Percentiles rank a stretch among this genome's conserved stretches.
phyloP scores from a whole-genome alignment of 2,888 invertebrate species.

The Euphydryas editha region DNA sequence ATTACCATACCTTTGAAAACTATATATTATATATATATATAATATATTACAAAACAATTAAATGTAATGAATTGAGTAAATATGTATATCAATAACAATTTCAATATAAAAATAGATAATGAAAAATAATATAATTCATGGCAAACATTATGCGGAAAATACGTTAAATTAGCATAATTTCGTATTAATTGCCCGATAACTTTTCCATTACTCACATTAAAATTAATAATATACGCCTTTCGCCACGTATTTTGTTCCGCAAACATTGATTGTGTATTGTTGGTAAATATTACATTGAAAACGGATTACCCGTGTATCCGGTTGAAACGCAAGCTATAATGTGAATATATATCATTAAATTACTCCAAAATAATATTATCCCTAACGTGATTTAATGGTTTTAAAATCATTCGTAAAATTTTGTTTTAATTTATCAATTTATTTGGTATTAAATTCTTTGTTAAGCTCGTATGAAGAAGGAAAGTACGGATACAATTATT shows the following conservation, averaged over 20 bases:
- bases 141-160: constrained; percentile 17
- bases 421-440: too few relatives aligned
- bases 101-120: constrained; percentile 2
- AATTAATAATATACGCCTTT: constrained; percentile 38
- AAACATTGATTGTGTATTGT: constrained; percentile 33
- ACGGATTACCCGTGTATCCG: constrained; percentile 27
- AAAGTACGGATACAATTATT: too few relatives aligned
- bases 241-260: constrained; percentile 39
- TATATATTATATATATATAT: background rate
- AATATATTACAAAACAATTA: background rate
- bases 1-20: background rate
- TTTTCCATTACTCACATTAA: constrained; percentile 36
- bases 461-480: too few relatives aligned
- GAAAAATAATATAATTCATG: constrained; percentile 14
- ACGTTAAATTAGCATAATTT: constrained; percentile 33
- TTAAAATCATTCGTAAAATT: too few relatives aligned
- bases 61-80: background rate
- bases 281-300: constrained; percentile 38
- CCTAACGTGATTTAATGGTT: background rate
- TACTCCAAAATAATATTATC: constrained; percentile 7
- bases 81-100: background rate
- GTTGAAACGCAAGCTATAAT: constrained; percentile 16
- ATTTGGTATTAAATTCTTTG: too few relatives aligned
- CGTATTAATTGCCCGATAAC: constrained; percentile 30
- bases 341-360: constrained; percentile 17